Evolutionary conservation across 2,113 vertebrate species (phyloP), one percentile per base, ranked within the genome.

Genomic region (Channa argus): DNA sequence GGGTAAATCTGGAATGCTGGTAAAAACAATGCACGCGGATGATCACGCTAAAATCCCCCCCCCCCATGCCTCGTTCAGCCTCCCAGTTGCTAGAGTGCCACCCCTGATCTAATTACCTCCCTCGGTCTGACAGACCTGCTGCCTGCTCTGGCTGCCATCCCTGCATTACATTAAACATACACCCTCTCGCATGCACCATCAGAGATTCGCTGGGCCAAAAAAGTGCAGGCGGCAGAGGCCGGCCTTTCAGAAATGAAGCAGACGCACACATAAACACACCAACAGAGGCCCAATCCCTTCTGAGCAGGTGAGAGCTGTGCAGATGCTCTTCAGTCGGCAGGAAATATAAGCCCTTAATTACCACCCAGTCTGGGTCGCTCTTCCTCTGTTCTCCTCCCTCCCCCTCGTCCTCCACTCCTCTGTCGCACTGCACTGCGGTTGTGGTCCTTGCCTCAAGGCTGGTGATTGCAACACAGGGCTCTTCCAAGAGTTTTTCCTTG

Each of bases 321-420:
- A 88, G 84, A 92, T 87, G 83, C 75, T 86, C 84, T 80, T 85
- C 62, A 74, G 82, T 85, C 80, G 60, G 76, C 70, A 72, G 66
- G 74, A 90, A 84, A 88, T 82, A 91, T 86, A 90, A 90, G 75
- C 83, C 88, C 80, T 88, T 90, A 91, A 91, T 92, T 91, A 90
- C 81, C 76, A 83, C 68, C 68, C 78, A 78, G 80, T 85, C 82
- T 89, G 79, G 75, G 74, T 85, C 59, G 49, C 62, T 86, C 34
- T 83, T 70, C 74, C 69, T 77, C 70, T 71, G 37, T 66, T 72
- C 66, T 46, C 34, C 66, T 43, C 38, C 78, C 47, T 55, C 63
- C 53, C 49, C 72, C 59, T 51, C 58, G 2, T 75, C 72, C 64
- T 70, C 71, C 59, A 46, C 56, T 76, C 77, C 73, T 68, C 52